Base-by-base conservation (phyloP, 2,888 invertebrate genomes). In the Drosophila prostipennis region DNA sequence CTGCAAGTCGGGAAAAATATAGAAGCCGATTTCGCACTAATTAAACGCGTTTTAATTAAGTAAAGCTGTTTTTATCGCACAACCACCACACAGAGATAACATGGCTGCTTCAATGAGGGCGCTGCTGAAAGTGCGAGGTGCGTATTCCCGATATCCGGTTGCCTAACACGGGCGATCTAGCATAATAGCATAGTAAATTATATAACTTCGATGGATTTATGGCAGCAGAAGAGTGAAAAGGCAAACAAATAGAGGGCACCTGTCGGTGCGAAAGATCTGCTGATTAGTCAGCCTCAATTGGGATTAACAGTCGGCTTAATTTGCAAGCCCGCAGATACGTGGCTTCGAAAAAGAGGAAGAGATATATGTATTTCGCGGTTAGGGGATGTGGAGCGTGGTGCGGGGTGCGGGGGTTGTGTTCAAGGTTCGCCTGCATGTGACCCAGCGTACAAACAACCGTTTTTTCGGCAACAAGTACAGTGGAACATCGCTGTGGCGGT, bases 31-130 rank as follows among this genome's bases (percentile, higher is more conserved):
- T 59, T 69, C 65, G 87, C 82, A 74, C n/a, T 77, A 87, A 85
- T 85, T 84, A 85, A 83, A 84, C 83, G 81, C 81, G 82, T 74
- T 84, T 82, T 74, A 84, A 83, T 80, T 77, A 72, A 77, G 52
- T 73, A 81, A 74, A 74, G 72, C 78, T 76, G 82, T 58, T 82
- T 56, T 56, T 71, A 74, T 73, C 78, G 81, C 87, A 80, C 77
- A 80, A 80, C 70, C 74, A 58, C 74, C 74, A 53, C 70, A 59
- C 72, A 77, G 76, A 79, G 59, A 86, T 61, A 82, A 74, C 90
- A 94, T 94, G 94, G 94, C 94, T 90, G 93, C 93, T 83, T 92
- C 94, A 79, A 93, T 93, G 79, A 92, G 94, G 90, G 92, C 93
- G 92, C 92, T 94, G 86, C 92, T 93, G 79, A 93, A 93, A 88